A percentile compares a stretch with the other conserved stretches of the same genome.
These are phyloP conservation scores for Mustela erminea DNA, from an alignment of 2,797 vertebrate genomes.

Conservation along the genomic window DNA sequence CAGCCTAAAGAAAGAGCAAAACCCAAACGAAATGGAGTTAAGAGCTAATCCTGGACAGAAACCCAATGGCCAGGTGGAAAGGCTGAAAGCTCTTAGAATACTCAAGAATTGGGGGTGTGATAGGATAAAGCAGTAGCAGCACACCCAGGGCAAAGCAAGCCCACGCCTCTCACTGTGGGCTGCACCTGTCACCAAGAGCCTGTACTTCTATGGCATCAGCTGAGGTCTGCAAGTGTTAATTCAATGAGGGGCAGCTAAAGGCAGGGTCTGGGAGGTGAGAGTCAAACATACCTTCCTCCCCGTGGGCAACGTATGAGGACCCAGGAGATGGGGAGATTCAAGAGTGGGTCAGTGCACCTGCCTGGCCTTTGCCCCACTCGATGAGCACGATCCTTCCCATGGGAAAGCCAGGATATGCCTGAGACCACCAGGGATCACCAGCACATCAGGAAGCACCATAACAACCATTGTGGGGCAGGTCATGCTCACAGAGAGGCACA, in stretches of 20 bases:
- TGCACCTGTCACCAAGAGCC: neutral
- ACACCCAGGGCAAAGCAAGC: neutral
- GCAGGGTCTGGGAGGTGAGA: neutral
- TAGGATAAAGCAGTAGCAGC: neutral
- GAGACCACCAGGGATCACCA: neutral
- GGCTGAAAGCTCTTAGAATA: neutral
- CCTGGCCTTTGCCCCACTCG: neutral
- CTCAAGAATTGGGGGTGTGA: neutral
- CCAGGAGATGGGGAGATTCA: neutral
- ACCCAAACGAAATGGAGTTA: neutral
- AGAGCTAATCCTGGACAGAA: neutral
- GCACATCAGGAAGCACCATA: too few species aligned
- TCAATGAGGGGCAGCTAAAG: neutral
- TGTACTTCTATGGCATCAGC: neutral
- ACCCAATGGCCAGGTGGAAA: neutral
- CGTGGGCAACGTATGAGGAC: neutral
- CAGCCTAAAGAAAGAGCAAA: neutral
- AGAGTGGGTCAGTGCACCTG: neutral
- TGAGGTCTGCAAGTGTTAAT: neutral
- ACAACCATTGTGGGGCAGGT: neutral
- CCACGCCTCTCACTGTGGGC: neutral
- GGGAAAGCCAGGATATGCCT: neutral
- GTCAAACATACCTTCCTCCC: neutral
- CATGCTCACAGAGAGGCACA: accelerated
- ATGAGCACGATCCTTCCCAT: neutral